Evolutionary conservation across 2,797 vertebrate genomes (phyloP).

Genomic region (Enteromius paludinosus): DNA sequence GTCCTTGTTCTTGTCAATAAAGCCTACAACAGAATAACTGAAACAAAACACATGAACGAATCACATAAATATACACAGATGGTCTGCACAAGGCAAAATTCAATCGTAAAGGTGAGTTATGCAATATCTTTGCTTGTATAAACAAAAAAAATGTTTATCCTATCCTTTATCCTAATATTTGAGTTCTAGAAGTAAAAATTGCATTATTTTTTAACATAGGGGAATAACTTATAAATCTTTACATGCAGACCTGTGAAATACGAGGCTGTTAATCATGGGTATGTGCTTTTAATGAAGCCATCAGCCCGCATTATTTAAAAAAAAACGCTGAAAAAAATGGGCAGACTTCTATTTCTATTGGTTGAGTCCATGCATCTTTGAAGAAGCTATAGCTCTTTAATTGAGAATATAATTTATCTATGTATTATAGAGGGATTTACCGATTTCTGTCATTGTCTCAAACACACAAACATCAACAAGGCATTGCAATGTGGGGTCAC

Average conservation of each 20-base stretch:
- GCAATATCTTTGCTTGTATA: not conserved
- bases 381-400: conserved; percentile 14
- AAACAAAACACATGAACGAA: conserved; percentile 26
- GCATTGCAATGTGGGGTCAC: not conserved
- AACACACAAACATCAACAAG: conserved; percentile 7
- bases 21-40: conserved; percentile 94
- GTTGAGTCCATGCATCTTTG: not conserved
- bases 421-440: too few relatives aligned
- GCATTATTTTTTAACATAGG: not conserved
- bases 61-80: conserved; percentile 7
- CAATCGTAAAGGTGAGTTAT: not conserved
- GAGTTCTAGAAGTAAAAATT: not conserved
- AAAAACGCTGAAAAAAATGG: not conserved
- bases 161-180: not conserved
- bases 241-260: not conserved
- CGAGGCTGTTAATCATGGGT: not conserved
- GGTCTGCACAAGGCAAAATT: not conserved
- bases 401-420: conserved; percentile 25
- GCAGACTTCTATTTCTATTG: not conserved
- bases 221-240: not conserved
- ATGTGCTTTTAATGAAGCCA: not conserved
- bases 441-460: not conserved
- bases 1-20: conserved; percentile 99
- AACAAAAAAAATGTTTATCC: too few relatives aligned
- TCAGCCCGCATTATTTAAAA: not conserved